Percentiles rank a stretch among this genome's conserved stretches.
These are phyloP conservation scores for Ornithoptera alexandrae DNA, from an alignment of 2,888 invertebrate genomes.

Conservation along the genomic window DNA sequence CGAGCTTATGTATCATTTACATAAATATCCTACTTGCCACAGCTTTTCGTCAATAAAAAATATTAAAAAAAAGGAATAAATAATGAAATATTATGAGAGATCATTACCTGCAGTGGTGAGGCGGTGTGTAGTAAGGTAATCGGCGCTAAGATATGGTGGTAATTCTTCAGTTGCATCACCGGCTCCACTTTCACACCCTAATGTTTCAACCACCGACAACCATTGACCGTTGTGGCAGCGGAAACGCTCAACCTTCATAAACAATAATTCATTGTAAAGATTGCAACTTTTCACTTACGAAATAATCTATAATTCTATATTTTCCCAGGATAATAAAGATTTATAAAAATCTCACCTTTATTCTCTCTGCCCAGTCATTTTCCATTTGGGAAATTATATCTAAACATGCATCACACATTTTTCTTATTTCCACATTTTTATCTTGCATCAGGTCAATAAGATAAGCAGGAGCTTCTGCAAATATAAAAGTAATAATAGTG, in stretches of 20 bases:
- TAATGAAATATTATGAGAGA: too few species aligned
- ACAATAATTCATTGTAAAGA: conserved; percentile 3
- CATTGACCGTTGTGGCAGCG: conserved; percentile 99
- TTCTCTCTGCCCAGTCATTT: conserved; percentile 95
- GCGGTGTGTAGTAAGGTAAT: conserved; percentile 81
- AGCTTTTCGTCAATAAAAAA: too few species aligned
- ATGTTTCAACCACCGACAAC: conserved; percentile 96
- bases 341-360: conserved; percentile 80
- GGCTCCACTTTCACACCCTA: conserved; percentile 77
- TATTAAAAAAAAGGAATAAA: too few species aligned
- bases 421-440: conserved; percentile 95
- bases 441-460: conserved; percentile 98
- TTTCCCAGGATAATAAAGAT: not conserved
- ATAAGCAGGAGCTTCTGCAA: conserved; percentile 94
- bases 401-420: conserved; percentile 96
- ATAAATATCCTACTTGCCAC: too few species aligned
- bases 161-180: conserved; percentile 82
- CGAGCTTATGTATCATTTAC: too few species aligned
- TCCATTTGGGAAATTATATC: conserved; percentile 96
- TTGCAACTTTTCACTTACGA: not conserved
- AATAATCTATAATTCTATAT: not conserved
- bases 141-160: conserved; percentile 87
- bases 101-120: conserved; percentile 65
- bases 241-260: conserved; percentile 87
- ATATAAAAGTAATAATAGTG: conserved; percentile 1